A percentile compares a stretch with the other conserved stretches of the same genome.
phyloP scores from a whole-genome alignment of 2,888 invertebrate genomes.

The Pterobdella sp. region DNA sequence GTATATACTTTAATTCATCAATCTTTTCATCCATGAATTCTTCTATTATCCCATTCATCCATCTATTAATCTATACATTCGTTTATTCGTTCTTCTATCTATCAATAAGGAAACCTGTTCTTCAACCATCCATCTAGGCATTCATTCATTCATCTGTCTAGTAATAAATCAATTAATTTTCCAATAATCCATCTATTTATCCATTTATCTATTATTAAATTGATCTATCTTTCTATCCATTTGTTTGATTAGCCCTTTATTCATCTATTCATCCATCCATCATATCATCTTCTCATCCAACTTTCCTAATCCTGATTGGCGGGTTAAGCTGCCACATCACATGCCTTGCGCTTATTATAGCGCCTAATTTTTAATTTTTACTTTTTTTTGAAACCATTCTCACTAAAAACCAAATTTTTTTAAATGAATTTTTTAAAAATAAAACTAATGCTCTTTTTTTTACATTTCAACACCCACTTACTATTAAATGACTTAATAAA shows the following conservation, averaged over 20 bases:
- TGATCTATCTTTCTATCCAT: neutral
- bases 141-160: neutral
- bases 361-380: neutral
- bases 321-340: constrained; percentile 6
- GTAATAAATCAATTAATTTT: too few species aligned
- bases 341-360: neutral
- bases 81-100: neutral
- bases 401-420: too few species aligned
- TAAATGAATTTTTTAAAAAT: too few species aligned
- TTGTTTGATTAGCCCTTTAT: neutral
- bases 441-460: too few species aligned
- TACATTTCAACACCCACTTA: too few species aligned
- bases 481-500: too few species aligned
- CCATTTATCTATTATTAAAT: neutral
- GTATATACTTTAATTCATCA: neutral
- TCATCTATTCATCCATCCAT: constrained; percentile 1
- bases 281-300: neutral
- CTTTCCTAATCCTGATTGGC: neutral
- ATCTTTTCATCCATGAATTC: neutral
- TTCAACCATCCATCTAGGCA: neutral
- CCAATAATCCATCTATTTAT: neutral
- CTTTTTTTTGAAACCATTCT: too few species aligned
- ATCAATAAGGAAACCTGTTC: too few species aligned
- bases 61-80: neutral
- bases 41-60: neutral